These are phyloP conservation scores for Neopelma chrysocephalum DNA, from an alignment of 2,797 vertebrate genomes.

Conservation along the genomic window DNA sequence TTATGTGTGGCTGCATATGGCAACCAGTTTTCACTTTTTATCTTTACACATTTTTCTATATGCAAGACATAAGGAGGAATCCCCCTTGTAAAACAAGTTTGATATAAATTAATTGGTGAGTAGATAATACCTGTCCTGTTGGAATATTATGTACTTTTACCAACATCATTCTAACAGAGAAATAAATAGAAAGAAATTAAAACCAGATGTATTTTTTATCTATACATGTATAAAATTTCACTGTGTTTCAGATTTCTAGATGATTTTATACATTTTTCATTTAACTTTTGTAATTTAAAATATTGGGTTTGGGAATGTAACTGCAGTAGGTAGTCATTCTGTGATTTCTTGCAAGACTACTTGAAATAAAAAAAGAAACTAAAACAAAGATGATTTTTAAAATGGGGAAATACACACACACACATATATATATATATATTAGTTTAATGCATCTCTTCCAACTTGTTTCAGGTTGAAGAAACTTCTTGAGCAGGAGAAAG, in stretches of 20 bases:
- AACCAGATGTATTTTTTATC: neutral
- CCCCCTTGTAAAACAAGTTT: neutral
- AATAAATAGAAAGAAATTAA: neutral
- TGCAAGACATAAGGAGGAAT: neutral
- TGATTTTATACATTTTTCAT: neutral
- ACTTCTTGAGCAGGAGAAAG: slow-evolving; percentile 95
- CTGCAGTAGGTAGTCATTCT: neutral
- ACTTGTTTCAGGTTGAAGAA: slow-evolving; percentile 86
- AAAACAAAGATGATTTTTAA: neutral
- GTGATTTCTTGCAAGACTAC: neutral
- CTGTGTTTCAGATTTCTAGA: neutral
- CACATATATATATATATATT: neutral
- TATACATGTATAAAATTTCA: neutral
- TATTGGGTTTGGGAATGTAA: neutral
- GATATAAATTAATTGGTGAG: neutral
- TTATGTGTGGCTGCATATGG: neutral
- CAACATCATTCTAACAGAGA: neutral
- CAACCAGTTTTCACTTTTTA: neutral
- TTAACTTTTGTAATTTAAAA: neutral
- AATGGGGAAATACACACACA: neutral
- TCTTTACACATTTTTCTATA: neutral
- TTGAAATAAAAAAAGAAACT: neutral
- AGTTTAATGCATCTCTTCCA: neutral
- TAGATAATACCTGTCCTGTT: neutral
- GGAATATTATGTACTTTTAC: neutral